phyloP scores from a whole-genome alignment of 1,140 invertebrate species.

The Nylanderia fulva region DNA sequence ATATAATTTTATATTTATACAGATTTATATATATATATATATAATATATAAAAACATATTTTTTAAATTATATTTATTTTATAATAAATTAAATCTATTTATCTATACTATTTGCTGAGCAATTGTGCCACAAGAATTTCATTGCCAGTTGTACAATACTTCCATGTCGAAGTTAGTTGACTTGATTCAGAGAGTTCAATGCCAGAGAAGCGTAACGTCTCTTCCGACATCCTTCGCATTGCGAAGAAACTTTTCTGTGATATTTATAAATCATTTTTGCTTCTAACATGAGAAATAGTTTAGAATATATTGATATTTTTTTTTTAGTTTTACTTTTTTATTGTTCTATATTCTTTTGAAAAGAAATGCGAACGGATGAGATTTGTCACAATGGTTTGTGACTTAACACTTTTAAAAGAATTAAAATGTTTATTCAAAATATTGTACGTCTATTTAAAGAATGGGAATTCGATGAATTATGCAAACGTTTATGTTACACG shows the following conservation, averaged over 20 bases:
- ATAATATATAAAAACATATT: too few relatives aligned
- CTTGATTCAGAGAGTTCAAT: conserved; percentile 66
- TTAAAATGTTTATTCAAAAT: background rate
- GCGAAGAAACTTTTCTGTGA: background rate
- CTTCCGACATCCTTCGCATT: conserved; percentile 15
- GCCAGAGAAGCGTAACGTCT: conserved; percentile 64
- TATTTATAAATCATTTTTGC: conserved; percentile 19
- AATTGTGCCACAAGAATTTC: conserved; percentile 6
- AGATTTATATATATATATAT: too few relatives aligned
- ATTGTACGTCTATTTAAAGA: background rate
- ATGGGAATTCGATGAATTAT: conserved; percentile 16
- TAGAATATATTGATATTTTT: background rate
- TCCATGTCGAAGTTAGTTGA: background rate
- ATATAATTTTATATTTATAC: background rate
- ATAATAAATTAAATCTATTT: background rate
- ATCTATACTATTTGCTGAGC: background rate
- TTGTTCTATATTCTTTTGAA: background rate
- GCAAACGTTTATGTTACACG: conserved; percentile 28
- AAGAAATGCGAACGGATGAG: background rate
- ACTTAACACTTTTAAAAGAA: background rate
- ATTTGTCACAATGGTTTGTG: background rate
- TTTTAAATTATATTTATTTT: too few relatives aligned
- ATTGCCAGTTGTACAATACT: background rate
- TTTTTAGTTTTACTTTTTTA: background rate
- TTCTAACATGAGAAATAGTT: background rate